A percentile compares a stretch with the other conserved stretches of the same genome.
phyloP scores from a whole-genome alignment of 2,797 vertebrate species.

The Diplodus sargus region DNA sequence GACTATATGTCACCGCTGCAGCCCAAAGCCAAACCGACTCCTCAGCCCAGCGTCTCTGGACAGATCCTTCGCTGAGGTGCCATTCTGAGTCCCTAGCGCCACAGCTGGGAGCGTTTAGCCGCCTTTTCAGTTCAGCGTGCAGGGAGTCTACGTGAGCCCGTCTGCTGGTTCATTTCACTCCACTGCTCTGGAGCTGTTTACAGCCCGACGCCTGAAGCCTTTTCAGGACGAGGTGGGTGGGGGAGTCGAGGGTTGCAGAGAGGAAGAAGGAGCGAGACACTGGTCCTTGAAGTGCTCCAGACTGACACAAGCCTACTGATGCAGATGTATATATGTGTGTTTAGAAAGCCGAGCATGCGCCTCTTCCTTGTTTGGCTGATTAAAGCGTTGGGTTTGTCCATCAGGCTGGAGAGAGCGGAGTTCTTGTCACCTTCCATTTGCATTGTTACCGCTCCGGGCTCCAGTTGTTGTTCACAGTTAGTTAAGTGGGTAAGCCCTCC shows the following conservation, averaged over 20 bases:
- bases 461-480: slow-evolving; percentile 60
- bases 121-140: slow-evolving; percentile 60
- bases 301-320: slow-evolving; percentile 51
- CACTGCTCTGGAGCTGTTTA: slow-evolving; percentile 78
- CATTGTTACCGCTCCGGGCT: slow-evolving; percentile 34
- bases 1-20: slow-evolving; percentile 26
- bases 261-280: slow-evolving; percentile 39
- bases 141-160: slow-evolving; percentile 63
- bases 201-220: slow-evolving; percentile 74
- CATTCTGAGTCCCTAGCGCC: slow-evolving; percentile 66
- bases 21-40: slow-evolving; percentile 58
- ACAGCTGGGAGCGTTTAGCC: slow-evolving; percentile 80
- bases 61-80: slow-evolving; percentile 67
- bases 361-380: slow-evolving; percentile 67
- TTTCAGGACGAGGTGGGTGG: slow-evolving; percentile 55
- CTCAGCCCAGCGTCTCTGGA: slow-evolving; percentile 23
- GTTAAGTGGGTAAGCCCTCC: slow-evolving; percentile 46
- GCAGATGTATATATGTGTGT: slow-evolving; percentile 38
- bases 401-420: slow-evolving; percentile 56
- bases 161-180: slow-evolving; percentile 80
- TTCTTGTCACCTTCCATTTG: slow-evolving; percentile 71
- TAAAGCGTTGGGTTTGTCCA: slow-evolving; percentile 73
- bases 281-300: slow-evolving; percentile 56
- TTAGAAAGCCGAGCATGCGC: slow-evolving; percentile 55
- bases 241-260: slow-evolving; percentile 28